Evolutionary conservation across 2,888 invertebrate genomes (phyloP).

Genomic region (Drosophila mercatorum): DNA sequence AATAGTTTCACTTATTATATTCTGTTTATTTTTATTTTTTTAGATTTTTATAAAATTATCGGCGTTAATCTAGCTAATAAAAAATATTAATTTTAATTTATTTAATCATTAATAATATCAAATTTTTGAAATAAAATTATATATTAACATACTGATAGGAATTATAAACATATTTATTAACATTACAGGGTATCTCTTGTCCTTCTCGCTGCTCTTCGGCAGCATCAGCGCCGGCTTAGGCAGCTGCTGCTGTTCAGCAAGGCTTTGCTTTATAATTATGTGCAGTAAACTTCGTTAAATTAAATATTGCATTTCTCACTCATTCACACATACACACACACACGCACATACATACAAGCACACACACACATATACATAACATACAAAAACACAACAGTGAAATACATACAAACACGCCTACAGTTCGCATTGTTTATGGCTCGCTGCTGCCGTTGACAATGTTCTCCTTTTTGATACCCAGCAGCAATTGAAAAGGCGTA

Average conservation of each 20-base stretch:
- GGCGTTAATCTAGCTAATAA: too few relatives aligned
- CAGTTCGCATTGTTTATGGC: slow-evolving; percentile 49
- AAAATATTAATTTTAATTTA: too few relatives aligned
- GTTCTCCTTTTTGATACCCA: slow-evolving; percentile 30
- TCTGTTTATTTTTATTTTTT: too few relatives aligned
- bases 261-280: slow-evolving; percentile 60
- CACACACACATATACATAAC: not conserved
- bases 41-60: too few relatives aligned
- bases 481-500: not conserved
- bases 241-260: slow-evolving; percentile 24
- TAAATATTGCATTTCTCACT: slow-evolving; percentile 48
- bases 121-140: too few relatives aligned
- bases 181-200: slow-evolving; percentile 1
- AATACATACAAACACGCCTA: slow-evolving; percentile 2
- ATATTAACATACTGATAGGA: too few relatives aligned
- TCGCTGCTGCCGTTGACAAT: slow-evolving; percentile 50
- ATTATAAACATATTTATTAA: not conserved
- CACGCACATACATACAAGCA: not conserved
- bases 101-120: too few relatives aligned
- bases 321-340: not conserved
- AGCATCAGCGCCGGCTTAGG: slow-evolving; percentile 44
- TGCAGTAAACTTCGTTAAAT: slow-evolving; percentile 63
- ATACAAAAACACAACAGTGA: not conserved
- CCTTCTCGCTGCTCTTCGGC: not conserved
- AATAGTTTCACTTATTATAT: too few relatives aligned